phyloP scores from a whole-genome alignment of 2,888 invertebrate species.

The Orchestes rusci region DNA sequence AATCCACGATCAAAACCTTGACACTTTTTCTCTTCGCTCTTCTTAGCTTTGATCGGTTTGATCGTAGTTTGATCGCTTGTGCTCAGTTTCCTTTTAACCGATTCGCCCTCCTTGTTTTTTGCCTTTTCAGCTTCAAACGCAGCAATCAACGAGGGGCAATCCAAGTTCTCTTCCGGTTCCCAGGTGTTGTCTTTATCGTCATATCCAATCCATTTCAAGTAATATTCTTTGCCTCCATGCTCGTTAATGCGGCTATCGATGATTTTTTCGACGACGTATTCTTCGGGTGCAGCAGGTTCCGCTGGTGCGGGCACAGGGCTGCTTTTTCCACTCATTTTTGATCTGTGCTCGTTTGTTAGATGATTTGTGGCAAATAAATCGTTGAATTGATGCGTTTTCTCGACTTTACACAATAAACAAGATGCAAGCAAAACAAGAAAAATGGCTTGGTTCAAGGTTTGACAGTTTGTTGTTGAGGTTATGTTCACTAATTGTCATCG shows the following conservation, averaged over 20 bases:
- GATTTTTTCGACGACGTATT: conserved; percentile 87
- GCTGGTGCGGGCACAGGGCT: conserved; percentile 28
- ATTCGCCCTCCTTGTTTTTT: conserved; percentile 46
- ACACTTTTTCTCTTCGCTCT: conserved; percentile 48
- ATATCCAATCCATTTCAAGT: conserved; percentile 69
- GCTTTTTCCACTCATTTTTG: conserved; percentile 30
- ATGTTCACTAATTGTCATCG: too few relatives aligned
- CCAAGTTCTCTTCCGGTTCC: conserved; percentile 78
- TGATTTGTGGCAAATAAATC: too few relatives aligned
- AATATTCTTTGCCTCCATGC: conserved; percentile 52
- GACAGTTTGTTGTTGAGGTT: too few relatives aligned
- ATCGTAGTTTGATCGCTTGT: conserved; percentile 40
- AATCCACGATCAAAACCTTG: conserved; percentile 76
- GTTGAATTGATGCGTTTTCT: too few relatives aligned
- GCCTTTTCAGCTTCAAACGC: conserved; percentile 79
- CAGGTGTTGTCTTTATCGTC: conserved; percentile 88
- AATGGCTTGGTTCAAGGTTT: too few relatives aligned
- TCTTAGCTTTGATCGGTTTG: conserved; percentile 32
- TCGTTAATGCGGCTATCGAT: conserved; percentile 67
- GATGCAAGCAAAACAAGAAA: too few relatives aligned
- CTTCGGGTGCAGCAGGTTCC: conserved; percentile 59
- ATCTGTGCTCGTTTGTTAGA: too few relatives aligned
- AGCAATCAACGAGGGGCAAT: conserved; percentile 82
- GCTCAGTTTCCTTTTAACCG: conserved; percentile 43
- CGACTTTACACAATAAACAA: too few relatives aligned